A percentile compares a stretch with the other conserved stretches of the same genome.
phyloP scores from a whole-genome alignment of 2,888 invertebrate genomes.

The Drosophila incognita region DNA sequence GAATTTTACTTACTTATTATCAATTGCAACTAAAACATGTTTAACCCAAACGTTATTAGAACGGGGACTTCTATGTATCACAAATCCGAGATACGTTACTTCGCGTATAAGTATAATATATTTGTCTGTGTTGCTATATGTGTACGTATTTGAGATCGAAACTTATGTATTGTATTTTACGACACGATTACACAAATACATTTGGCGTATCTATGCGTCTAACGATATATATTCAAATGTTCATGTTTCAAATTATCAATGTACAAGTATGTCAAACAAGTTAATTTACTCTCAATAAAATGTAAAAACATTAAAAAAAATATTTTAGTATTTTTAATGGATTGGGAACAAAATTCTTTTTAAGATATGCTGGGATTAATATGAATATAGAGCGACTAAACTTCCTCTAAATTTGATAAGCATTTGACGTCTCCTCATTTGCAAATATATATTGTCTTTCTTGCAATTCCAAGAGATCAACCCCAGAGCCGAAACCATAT shows the following conservation, averaged over 20 bases:
- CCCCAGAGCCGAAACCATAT: conserved; percentile 22
- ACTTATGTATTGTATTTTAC: conserved; percentile 30
- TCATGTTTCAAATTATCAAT: conserved; percentile 62
- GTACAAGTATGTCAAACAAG: conserved; percentile 54
- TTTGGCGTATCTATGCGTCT: conserved; percentile 47
- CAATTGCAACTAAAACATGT: conserved; percentile 32
- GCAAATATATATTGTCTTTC: conserved; percentile 26
- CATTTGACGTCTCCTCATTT: background rate
- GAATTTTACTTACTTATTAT: conserved; percentile 40
- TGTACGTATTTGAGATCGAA: conserved; percentile 55
- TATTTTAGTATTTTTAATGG: background rate
- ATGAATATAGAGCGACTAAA: background rate
- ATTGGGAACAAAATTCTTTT: background rate
- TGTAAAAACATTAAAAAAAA: conserved; percentile 40
- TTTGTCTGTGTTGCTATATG: conserved; percentile 71
- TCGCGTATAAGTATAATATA: conserved; percentile 48
- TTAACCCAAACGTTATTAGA: conserved; percentile 25
- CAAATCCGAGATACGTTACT: conserved; percentile 33
- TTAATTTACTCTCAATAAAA: conserved; percentile 68
- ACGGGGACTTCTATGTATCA: conserved; percentile 22
- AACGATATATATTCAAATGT: conserved; percentile 63
- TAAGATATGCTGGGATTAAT: background rate
- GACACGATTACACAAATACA: conserved; percentile 35
- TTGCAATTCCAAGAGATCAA: conserved; percentile 8
- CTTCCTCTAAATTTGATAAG: background rate